Base-by-base conservation (phyloP, 1,140 invertebrate genomes). In the Bactericera cockerelli region DNA sequence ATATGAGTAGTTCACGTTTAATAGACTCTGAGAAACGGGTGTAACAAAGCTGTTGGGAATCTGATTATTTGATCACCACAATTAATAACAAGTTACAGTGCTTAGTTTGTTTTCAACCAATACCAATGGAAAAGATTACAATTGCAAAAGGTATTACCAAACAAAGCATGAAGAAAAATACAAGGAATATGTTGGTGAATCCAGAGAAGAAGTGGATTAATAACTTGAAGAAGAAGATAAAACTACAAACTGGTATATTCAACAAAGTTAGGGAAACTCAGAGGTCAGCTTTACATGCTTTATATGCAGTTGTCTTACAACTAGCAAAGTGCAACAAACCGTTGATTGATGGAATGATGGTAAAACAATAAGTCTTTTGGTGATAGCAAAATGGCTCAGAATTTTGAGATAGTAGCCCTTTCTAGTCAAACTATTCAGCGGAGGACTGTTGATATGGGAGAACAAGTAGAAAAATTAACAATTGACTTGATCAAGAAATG, bases 401-500 rank as follows among this genome's bases (percentile, higher is more conserved):
- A 55, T 49, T 59, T 59, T 21, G 58, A 55, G 49, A 16, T 53
- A 19, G 58, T 59, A 28, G 21, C 24, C 39, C 24, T 59, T 59
- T 59, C 58, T 24, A 39, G 55, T 59, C 39, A 53, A 42, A 53
- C 58, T 13, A 26, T 59, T 49, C 25, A 59, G 55, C 33, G 56
- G 38, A 16, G 31, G 28, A 21, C 38, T 26, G 16, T 57, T 63
- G 59, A 13, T 36, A 63, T 62, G 60, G 57, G 59, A 28, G 59
- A 61, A 26, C 39, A 61, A 57, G 42, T 64, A 56, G 56, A 61
- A 63, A 63, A 64, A 61, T 56, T 39, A 16, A 26, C 59, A 56
- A 56, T 56, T 59, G 58, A 57, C 49, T 55, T 54, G 53, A 58
- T 63, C 59, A 62, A 61, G 59, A 59, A 65, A 63, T 58, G 62